phyloP scores from a whole-genome alignment of 2,113 vertebrate species.

The Cettia cetti region DNA sequence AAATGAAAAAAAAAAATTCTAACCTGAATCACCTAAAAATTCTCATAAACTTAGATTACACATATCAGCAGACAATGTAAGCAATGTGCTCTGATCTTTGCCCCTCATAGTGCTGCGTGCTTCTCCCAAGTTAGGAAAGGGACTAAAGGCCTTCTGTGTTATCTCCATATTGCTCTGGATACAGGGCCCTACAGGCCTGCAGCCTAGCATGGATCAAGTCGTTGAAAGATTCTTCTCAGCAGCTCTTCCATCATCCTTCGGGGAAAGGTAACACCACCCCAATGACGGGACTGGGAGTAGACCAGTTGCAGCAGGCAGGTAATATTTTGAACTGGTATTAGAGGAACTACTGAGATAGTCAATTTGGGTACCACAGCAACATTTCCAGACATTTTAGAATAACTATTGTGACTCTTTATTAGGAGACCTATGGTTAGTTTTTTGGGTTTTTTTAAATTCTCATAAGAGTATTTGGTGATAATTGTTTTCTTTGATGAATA shows the following conservation, averaged over 20 bases:
- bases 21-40: background rate
- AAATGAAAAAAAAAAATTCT: background rate
- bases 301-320: background rate
- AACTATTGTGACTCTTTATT: background rate
- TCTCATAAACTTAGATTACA: background rate
- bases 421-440: background rate
- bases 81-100: background rate
- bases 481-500: background rate
- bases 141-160: background rate
- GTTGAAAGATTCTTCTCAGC: background rate
- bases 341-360: background rate
- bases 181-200: background rate
- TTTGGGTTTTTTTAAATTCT: background rate
- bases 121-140: background rate
- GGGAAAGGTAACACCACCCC: background rate
- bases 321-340: background rate
- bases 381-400: background rate
- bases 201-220: accelerated
- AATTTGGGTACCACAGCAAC: background rate
- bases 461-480: background rate
- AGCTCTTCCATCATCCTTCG: background rate
- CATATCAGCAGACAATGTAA: background rate
- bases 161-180: background rate
- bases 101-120: background rate
- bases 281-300: background rate